These are phyloP conservation scores for Oscheius sp. DNA, from an alignment of 2,888 invertebrate genomes.

Conservation along the genomic window DNA sequence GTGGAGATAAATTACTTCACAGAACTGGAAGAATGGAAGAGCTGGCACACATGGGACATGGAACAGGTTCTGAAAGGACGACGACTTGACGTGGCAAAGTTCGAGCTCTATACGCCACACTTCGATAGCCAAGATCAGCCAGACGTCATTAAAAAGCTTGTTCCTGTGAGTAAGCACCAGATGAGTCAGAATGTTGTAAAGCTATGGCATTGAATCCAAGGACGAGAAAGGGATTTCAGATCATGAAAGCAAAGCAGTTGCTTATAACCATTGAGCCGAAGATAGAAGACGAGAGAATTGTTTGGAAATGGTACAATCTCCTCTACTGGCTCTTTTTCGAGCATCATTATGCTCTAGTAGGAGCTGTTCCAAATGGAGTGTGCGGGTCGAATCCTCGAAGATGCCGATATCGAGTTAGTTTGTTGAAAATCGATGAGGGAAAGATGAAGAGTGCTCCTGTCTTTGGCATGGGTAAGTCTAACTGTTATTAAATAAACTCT, in stretches of 20 bases:
- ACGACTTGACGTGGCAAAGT: slow-evolving; percentile 20
- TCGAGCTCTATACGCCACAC: slow-evolving; percentile 28
- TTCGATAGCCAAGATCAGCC: slow-evolving; percentile 28
- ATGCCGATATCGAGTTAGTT: slow-evolving; percentile 23
- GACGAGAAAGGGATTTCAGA: background rate
- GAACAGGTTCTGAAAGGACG: slow-evolving; percentile 27
- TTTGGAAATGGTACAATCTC: slow-evolving; percentile 23
- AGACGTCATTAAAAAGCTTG: slow-evolving; percentile 24
- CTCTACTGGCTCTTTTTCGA: slow-evolving; percentile 30
- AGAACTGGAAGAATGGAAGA: slow-evolving; percentile 25
- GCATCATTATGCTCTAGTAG: slow-evolving; percentile 18
- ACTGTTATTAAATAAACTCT: background rate
- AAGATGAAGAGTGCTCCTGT: slow-evolving; percentile 21
- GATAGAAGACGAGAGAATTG: background rate
- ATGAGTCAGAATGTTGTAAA: background rate
- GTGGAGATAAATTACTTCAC: slow-evolving; percentile 34
- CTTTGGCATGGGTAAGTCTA: slow-evolving; percentile 26
- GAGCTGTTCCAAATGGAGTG: slow-evolving; percentile 25
- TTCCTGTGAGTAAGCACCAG: slow-evolving; percentile 6
- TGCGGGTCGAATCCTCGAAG: slow-evolving; percentile 11
- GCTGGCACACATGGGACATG: slow-evolving; percentile 32
- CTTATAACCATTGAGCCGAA: slow-evolving; percentile 11
- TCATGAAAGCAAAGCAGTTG: slow-evolving; percentile 1
- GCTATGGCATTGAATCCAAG: background rate
- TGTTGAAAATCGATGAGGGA: background rate